A percentile compares a stretch with the other conserved stretches of the same genome.
These are phyloP conservation scores for Hylaea fasciaria DNA, from an alignment of 2,888 invertebrate species.

Conservation along the genomic window DNA sequence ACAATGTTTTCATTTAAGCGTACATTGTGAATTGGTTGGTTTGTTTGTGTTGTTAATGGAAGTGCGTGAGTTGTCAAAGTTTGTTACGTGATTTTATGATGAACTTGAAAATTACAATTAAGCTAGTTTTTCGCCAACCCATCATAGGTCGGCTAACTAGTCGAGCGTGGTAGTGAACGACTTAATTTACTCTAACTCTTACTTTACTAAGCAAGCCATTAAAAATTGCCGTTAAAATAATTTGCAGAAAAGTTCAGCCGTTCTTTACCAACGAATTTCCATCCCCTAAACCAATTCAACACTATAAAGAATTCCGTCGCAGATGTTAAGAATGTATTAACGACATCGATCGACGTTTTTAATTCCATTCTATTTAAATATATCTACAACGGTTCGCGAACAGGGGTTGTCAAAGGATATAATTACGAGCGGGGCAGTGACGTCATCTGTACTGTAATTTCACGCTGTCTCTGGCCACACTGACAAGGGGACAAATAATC, in stretches of 20 bases:
- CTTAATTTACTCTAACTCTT: no score
- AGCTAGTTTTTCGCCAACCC: no score
- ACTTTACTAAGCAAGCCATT: neutral
- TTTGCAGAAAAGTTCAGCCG: conserved; percentile 3
- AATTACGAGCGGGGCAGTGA: conserved; percentile 52
- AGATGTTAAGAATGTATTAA: conserved; percentile 56
- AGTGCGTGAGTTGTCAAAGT: neutral
- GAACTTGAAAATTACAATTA: neutral
- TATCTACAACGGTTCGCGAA: conserved; percentile 43
- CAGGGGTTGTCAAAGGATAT: conserved; percentile 64
- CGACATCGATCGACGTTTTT: conserved; percentile 43
- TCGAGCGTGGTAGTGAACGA: no score
- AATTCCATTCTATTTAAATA: conserved; percentile 52
- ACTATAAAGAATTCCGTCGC: conserved; percentile 46
- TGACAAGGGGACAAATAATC: conserved; percentile 34
- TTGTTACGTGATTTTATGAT: neutral
- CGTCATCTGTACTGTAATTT: conserved; percentile 53
- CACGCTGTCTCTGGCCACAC: conserved; percentile 42
- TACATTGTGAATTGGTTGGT: conserved; percentile 3
- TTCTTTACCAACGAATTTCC: conserved; percentile 23
- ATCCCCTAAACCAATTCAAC: conserved; percentile 36
- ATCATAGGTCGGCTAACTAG: no score
- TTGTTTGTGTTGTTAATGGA: conserved; percentile 3
- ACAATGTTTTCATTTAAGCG: conserved; percentile 20
- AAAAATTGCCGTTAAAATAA: neutral